Base-by-base conservation (phyloP, 2,888 invertebrate genomes). In the Piscicola geometra region DNA sequence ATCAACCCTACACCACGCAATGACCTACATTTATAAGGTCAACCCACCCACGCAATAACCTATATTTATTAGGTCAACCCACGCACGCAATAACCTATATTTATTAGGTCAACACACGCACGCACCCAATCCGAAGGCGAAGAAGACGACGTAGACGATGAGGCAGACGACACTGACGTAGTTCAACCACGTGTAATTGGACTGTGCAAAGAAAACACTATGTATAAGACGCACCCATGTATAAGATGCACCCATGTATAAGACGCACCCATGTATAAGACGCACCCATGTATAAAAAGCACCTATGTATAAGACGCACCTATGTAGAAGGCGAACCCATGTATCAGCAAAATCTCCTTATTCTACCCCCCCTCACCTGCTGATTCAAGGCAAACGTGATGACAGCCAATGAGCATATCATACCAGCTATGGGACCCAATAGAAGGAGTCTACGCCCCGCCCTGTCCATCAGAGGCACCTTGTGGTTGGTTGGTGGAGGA, bases 391-490 rank as follows among this genome's bases (percentile, higher is more conserved):
- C 85, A 79, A 92, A 86, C 5, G 90, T 89, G 41, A 95, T 87
- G 0, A 91, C 84, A 2, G 68, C 79, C 66, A 80, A 64, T 35
- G 77, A 90, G 18, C 91, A 76, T 76, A 90, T 88, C 92, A 94
- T 93, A 72, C 92, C 92, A 12, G 85, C 82, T 84, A 94, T 91
- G 0, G 94, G 94, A 71, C 89, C 85, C 52, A 95, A 85, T 52
- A 93, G 93, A 71, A 97, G 89, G 60, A 95, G 95, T 81, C 97
- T 90, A 79, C 97, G 89, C 77, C 97, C 97, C 79, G 93, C 92
- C 83, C 93, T 90, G 88, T 97, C 97, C 94, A 97, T 96, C 80
- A 97, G 88, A 21, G 95, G 95, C 82, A 97, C 91, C 79, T 84
- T 79, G 0, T 28, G 36, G 21, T n/a, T n/a, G 41, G n/a, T n/a